Evolutionary conservation across 2,113 vertebrate species (phyloP).

Genomic region (Campylomormyrus numenius): DNA sequence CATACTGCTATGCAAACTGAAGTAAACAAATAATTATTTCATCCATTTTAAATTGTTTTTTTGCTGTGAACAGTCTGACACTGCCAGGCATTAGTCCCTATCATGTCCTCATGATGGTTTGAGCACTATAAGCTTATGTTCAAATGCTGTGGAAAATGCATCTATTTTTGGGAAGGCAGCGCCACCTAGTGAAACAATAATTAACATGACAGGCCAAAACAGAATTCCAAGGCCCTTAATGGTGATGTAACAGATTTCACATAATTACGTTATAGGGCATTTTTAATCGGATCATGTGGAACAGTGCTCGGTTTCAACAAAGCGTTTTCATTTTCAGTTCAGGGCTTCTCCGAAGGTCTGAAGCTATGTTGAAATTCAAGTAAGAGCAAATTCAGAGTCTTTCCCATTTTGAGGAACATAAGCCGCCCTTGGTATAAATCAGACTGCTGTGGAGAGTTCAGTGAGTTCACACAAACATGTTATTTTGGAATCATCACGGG

Average conservation of each 20-base stretch:
- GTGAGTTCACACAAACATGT: background rate
- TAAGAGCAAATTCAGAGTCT: background rate
- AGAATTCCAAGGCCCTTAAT: background rate
- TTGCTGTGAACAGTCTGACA: background rate
- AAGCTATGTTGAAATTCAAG: background rate
- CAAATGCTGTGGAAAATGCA: background rate
- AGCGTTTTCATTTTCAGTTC: background rate
- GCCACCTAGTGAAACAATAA: conserved; percentile 6
- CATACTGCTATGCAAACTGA: background rate
- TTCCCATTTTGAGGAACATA: background rate
- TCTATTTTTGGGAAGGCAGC: background rate
- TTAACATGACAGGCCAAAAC: background rate
- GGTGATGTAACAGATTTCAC: background rate
- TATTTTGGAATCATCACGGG: background rate
- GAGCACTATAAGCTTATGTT: background rate
- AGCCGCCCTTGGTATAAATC: background rate
- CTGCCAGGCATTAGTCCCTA: background rate
- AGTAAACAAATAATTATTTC: background rate
- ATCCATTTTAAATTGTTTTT: background rate
- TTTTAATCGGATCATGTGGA: background rate
- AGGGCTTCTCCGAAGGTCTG: background rate
- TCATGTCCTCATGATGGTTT: background rate
- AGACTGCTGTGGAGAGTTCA: background rate
- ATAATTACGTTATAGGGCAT: background rate
- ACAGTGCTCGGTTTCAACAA: background rate